phyloP scores from a whole-genome alignment of 2,888 invertebrate species.

The Ichneumoninae sp. region DNA sequence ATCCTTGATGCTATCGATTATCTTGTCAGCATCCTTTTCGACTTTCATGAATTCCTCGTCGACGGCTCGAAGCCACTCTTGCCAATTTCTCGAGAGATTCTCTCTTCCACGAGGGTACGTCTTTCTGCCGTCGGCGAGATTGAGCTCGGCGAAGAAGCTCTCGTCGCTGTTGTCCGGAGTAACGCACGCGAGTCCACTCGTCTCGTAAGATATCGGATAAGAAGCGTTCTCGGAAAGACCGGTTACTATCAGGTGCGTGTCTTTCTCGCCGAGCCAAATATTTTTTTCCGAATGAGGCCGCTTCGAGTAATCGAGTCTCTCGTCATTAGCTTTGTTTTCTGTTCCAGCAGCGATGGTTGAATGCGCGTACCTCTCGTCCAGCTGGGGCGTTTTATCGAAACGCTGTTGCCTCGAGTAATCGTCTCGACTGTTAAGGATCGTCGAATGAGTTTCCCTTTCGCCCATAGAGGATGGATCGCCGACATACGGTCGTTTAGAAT shows the following conservation, averaged over 20 bases:
- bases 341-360: neutral
- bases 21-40: slow-evolving; percentile 73
- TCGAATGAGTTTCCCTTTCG: neutral
- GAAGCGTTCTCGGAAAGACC: slow-evolving; percentile 68
- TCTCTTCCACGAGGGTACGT: slow-evolving; percentile 76
- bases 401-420: neutral
- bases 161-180: slow-evolving; percentile 76
- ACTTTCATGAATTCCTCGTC: slow-evolving; percentile 75
- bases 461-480: neutral
- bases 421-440: neutral
- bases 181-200: slow-evolving; percentile 71
- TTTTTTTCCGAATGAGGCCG: slow-evolving; percentile 50
- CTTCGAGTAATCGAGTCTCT: neutral
- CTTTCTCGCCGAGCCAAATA: slow-evolving; percentile 71
- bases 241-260: slow-evolving; percentile 71
- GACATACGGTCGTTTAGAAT: slow-evolving; percentile 2
- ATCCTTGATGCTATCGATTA: slow-evolving; percentile 74
- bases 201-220: slow-evolving; percentile 73
- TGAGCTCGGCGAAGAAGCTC: slow-evolving; percentile 72
- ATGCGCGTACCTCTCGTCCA: neutral
- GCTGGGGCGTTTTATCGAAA: neutral
- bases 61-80: slow-evolving; percentile 75
- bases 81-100: slow-evolving; percentile 79
- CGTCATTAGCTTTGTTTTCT: neutral
- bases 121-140: slow-evolving; percentile 29